Evolutionary conservation across 1,140 invertebrate genomes (phyloP).

Genomic region (Dendroctonus valens): DNA sequence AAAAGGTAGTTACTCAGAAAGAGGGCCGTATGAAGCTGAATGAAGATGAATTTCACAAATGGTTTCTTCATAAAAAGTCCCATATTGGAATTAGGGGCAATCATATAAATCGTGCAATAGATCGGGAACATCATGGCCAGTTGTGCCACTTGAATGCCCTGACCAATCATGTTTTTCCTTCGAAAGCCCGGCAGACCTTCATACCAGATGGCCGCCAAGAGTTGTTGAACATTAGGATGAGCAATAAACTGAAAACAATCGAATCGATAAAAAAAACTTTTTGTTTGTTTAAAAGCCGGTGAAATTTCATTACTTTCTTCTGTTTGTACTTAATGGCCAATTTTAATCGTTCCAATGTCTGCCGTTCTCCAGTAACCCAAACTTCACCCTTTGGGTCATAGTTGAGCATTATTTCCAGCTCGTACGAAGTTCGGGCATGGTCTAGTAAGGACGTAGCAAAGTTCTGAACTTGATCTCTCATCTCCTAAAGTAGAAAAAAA

Average conservation of each 20-base stretch:
- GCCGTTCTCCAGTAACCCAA: conserved; percentile 67
- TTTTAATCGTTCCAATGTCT: conserved; percentile 78
- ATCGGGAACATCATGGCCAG: conserved; percentile 82
- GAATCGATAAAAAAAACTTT: not conserved
- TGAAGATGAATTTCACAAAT: conserved; percentile 94
- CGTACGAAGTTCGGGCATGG: conserved; percentile 84
- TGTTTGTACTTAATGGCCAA: conserved; percentile 91
- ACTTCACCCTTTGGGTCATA: conserved; percentile 70
- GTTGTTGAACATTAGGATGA: conserved; percentile 88
- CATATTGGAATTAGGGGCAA: conserved; percentile 71
- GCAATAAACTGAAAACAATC: conserved; percentile 73
- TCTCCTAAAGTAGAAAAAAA: conserved; percentile 32
- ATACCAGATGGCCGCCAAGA: conserved; percentile 88
- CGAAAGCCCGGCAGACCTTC: conserved; percentile 86
- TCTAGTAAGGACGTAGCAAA: conserved; percentile 88
- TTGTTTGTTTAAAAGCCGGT: conserved; percentile 4
- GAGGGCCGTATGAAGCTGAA: conserved; percentile 86
- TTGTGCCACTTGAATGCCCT: conserved; percentile 66
- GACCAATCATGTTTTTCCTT: conserved; percentile 62
- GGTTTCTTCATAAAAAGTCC: conserved; percentile 83
- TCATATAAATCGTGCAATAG: conserved; percentile 79
- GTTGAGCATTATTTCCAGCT: conserved; percentile 85
- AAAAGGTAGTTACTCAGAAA: conserved; percentile 72
- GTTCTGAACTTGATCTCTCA: conserved; percentile 40
- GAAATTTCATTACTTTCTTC: conserved; percentile 67